Base-by-base conservation (phyloP, 2,797 vertebrate species). In the Scarus forsteni region DNA sequence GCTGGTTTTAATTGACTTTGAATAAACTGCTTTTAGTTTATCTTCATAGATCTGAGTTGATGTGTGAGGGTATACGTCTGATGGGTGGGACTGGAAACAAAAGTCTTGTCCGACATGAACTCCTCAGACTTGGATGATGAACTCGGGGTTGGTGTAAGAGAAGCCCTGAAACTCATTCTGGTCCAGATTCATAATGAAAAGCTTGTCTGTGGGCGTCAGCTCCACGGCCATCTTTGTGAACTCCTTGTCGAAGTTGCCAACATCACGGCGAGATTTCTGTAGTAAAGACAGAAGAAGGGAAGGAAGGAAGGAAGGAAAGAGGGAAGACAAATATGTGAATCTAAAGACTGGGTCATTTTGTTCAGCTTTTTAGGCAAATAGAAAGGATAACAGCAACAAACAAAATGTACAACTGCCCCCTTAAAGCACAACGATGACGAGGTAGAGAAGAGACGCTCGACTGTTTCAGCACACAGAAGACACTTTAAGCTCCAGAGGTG, bases 151-250 rank as follows among this genome's bases (percentile, higher is more conserved):
- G 68, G 96, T 98, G 92, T 97, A 99, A 85, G 98, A 99, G 94
- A 99, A 99, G 76, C 98, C 98, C 73, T 97, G 97, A 90, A 99
- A 99, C 91, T 99, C 97, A 36, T 97, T 98, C 93, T 99, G 98
- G 94, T 99, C 97, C 95, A 99, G 95, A 91, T 99, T 99, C 97
- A 99, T 99, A 92, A 99, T 99, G 96, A 99, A 98, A 90, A 99
- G 97, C 93, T 99, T 99, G 93, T 99, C 98, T 3, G 98, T 99
- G 54, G 98, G 98, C 0, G 98, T 99, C 85, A 99, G 95, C 77
- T 99, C 97, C 86, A 98, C 96, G 3, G 92, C 95, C 95, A 99
- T 98, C 90, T 97, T 96, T 77, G 98, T 99, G 92, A 99, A 99
- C 95, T 99, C 98, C 79, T 97, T 98, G 93, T 99, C 98, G 67